These are phyloP conservation scores for Achroia grisella DNA, from an alignment of 1,140 invertebrate species.

Conservation along the genomic window DNA sequence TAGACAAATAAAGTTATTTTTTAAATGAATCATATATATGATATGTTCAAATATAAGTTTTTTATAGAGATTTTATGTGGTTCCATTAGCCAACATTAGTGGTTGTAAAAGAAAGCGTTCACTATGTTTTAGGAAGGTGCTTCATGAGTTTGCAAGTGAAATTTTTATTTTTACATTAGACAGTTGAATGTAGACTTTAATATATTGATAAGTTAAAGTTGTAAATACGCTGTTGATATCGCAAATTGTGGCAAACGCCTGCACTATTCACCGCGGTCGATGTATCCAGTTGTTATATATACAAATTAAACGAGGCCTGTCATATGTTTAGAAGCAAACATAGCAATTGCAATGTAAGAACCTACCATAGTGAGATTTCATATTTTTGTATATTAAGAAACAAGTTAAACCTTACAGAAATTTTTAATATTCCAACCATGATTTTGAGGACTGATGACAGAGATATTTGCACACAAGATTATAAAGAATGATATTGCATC, in stretches of 20 bases:
- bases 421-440: too few relatives aligned
- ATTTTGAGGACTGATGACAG: too few relatives aligned
- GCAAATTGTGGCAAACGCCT: neutral
- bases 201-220: neutral
- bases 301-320: too few relatives aligned
- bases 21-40: neutral
- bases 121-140: conserved; percentile 16
- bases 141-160: conserved; percentile 19
- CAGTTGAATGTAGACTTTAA: conserved; percentile 15
- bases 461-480: too few relatives aligned
- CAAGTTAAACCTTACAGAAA: too few relatives aligned
- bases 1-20: conserved; percentile 12
- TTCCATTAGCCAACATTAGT: neutral
- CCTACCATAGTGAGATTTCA: too few relatives aligned
- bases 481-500: too few relatives aligned
- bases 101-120: neutral
- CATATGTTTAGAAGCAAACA: too few relatives aligned
- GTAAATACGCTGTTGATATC: conserved; percentile 8
- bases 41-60: neutral
- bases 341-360: too few relatives aligned
- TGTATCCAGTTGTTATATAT: too few relatives aligned
- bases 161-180: conserved; percentile 26
- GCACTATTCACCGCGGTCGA: neutral
- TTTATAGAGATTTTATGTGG: neutral
- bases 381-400: too few relatives aligned